Percentiles rank a stretch among this genome's conserved stretches.
Conservation (phyloP, 1,140 invertebrate species). For the Drosophila hydei region DNA sequence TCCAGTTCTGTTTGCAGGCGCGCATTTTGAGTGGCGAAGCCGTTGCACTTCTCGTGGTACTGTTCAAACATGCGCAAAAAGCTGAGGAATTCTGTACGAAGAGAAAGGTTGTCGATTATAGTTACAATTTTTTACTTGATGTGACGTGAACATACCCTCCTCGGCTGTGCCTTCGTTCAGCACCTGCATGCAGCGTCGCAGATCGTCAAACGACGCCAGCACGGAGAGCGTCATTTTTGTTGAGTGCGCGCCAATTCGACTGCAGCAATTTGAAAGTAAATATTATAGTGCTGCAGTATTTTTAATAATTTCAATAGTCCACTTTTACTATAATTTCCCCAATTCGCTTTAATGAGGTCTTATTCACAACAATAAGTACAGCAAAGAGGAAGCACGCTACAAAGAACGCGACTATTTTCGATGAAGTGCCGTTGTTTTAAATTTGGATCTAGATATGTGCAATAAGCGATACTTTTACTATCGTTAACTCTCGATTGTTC, state of each 20-base stretch:
- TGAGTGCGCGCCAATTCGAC: constrained; percentile 40
- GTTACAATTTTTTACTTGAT: neutral
- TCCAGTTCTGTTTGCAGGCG: constrained; percentile 88
- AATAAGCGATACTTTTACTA: constrained; percentile 1
- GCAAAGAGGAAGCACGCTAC: constrained; percentile 58
- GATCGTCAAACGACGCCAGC: constrained; percentile 87
- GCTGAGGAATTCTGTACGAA: constrained; percentile 87
- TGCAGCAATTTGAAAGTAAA: constrained; percentile 1
- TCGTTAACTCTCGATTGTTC: neutral
- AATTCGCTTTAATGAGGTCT: neutral
- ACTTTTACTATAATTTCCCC: neutral
- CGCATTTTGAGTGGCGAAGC: constrained; percentile 87
- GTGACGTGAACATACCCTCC: constrained; percentile 85
- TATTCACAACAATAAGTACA: constrained; percentile 29
- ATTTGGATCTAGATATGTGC: constrained; percentile 48
- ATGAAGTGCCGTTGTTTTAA: constrained; percentile 72
- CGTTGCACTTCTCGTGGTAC: constrained; percentile 88
- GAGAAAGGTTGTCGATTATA: neutral
- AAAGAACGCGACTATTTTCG: constrained; percentile 61
- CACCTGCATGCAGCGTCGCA: constrained; percentile 88
- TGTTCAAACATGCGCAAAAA: constrained; percentile 90
- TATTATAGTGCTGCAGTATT: neutral
- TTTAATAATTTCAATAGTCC: neutral
- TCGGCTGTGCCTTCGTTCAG: constrained; percentile 88
- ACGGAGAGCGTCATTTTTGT: constrained; percentile 84